phyloP scores from a whole-genome alignment of 2,797 vertebrate genomes.

The Enteromius radiatus region DNA sequence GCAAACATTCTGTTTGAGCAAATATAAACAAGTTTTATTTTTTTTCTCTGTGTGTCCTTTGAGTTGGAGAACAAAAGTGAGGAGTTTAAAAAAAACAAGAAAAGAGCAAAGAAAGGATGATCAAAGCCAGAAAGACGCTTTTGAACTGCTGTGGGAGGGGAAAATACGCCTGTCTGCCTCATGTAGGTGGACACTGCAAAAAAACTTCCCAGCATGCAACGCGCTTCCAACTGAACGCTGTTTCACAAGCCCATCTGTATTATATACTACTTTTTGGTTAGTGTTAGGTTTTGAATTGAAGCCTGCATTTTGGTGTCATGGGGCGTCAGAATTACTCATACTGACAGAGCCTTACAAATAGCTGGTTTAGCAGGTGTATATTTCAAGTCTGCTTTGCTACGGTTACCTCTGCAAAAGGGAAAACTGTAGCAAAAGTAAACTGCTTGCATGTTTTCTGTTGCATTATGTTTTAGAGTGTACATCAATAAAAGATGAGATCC shows the following conservation, averaged over 20 bases:
- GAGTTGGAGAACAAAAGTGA: slow-evolving; percentile 55
- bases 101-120: slow-evolving; percentile 58
- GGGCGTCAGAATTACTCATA: slow-evolving; percentile 1
- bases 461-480: background rate
- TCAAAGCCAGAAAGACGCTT: slow-evolving; percentile 57
- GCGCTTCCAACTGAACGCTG: background rate
- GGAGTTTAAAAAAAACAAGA: slow-evolving; percentile 41
- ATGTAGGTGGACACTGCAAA: slow-evolving; percentile 31
- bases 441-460: background rate
- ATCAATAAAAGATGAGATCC: background rate
- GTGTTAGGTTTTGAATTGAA: background rate
- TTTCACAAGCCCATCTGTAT: slow-evolving; percentile 10
- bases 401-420: background rate
- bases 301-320: slow-evolving; percentile 19
- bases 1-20: slow-evolving; percentile 49
- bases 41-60: slow-evolving; percentile 46
- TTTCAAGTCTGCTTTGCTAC: slow-evolving; percentile 11
- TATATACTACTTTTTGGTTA: background rate
- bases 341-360: slow-evolving; percentile 9
- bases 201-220: slow-evolving; percentile 40
- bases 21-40: slow-evolving; percentile 52
- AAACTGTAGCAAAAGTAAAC: background rate
- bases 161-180: slow-evolving; percentile 36
- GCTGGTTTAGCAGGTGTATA: slow-evolving; percentile 7
- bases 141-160: slow-evolving; percentile 54